These are phyloP conservation scores for Dinomys branickii DNA, from an alignment of 2,113 vertebrate species.

Conservation along the genomic window DNA sequence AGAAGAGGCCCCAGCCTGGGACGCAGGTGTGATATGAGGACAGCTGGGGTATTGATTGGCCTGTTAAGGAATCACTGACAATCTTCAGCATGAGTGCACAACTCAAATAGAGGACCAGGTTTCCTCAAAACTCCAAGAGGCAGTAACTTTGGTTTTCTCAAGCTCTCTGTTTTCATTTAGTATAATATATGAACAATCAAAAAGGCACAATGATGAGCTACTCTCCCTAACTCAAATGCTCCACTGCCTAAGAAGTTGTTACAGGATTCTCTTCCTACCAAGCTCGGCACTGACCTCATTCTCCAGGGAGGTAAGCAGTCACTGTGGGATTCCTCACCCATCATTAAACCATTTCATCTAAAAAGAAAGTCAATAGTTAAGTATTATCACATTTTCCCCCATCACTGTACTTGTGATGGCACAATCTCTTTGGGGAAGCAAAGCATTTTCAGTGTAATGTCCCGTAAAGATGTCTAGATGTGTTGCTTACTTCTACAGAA, in stretches of 20 bases:
- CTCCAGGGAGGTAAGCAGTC: rapidly evolving
- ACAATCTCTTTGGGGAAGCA: background rate
- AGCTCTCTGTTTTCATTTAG: background rate
- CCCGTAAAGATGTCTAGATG: background rate
- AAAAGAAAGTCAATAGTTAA: background rate
- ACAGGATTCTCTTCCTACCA: background rate
- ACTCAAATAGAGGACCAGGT: background rate
- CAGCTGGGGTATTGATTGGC: no score
- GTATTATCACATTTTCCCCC: background rate
- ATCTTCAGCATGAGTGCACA: rapidly evolving
- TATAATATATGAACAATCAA: background rate
- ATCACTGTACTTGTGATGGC: no score
- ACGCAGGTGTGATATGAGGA: rapidly evolving
- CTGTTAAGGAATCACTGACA: rapidly evolving
- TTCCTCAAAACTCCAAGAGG: background rate
- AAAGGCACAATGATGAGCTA: background rate
- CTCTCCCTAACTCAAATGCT: background rate
- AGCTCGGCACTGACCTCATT: background rate
- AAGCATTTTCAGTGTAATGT: background rate
- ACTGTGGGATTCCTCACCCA: no score
- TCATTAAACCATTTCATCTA: background rate
- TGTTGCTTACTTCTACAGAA: no score
- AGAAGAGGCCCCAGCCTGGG: rapidly evolving
- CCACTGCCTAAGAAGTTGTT: rapidly evolving
- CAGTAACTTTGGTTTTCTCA: background rate